Base-by-base conservation (phyloP, 37 sponge, comb jelly and placozoan species). In the Mnemiopsis leidyi region DNA sequence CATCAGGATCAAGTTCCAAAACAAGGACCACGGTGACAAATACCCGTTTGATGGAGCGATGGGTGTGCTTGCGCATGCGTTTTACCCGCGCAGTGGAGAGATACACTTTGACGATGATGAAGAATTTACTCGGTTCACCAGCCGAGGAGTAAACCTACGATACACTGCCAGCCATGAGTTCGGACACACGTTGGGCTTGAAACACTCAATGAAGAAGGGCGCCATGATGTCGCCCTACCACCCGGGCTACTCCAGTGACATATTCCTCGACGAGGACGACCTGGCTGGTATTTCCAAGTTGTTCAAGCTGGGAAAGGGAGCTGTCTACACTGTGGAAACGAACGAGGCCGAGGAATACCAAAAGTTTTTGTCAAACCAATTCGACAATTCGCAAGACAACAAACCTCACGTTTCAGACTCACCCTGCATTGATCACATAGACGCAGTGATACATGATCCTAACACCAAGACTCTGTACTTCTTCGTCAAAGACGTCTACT, bases 111-210 rank as follows among this genome's bases (percentile, higher is more conserved):
- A 85, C 90, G 39, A 85, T 37, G 90, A 85, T 29, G 90, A 85
- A 29, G 61, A 85, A 35, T 85, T 85, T 28, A 85, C 90, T 1
- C 21, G 61, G n/a, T 23, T 36, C 2, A 26, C 61, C n/a, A 29
- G 39, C 33, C 23, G 30, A 40, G 90, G 90, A 1, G 61, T 85
- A 7, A 85, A 85, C 90, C 30, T 85, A n/a, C 24, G 36, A 23
- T 85, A 85, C 61, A 85, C 90, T 39, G 90, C 90, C 9, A 37
- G 38, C 36, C 90, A 85, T 28, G 90, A 85, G 90, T 85, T 85
- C 30, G 90, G 90, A 25, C 90, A 85, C 48, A 85, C 90, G 13
- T 40, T 85, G 38, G 90, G 90, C 25, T 33, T 85, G 1, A 85
- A 85, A 26, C 90, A 85, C 48, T 40, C 61, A 0, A 7, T 85